These are phyloP conservation scores for Hirtodrosophila confusa DNA, from an alignment of 2,888 invertebrate genomes.

Conservation along the genomic window DNA sequence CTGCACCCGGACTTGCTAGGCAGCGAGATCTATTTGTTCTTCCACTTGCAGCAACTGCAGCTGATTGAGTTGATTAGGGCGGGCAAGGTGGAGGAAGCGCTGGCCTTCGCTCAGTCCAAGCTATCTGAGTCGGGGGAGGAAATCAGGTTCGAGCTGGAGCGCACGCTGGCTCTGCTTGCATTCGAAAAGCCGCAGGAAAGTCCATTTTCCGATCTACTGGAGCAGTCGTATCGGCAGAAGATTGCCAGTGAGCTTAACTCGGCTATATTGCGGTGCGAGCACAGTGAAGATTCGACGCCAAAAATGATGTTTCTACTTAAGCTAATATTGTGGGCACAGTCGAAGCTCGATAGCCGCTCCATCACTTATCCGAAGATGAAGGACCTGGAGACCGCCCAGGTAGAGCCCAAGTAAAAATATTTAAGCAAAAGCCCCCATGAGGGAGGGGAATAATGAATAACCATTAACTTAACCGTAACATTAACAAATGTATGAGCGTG, in stretches of 20 bases:
- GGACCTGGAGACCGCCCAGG: slow-evolving; percentile 93
- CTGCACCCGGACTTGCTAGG: slow-evolving; percentile 97
- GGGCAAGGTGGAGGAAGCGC: slow-evolving; percentile 92
- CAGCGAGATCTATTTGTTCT: slow-evolving; percentile 97
- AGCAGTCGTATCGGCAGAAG: slow-evolving; percentile 97
- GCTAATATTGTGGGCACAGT: slow-evolving; percentile 97
- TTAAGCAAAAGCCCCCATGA: background rate
- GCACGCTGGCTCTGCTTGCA: slow-evolving; percentile 96
- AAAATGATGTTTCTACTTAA: slow-evolving; percentile 95
- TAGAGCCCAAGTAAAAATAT: slow-evolving; percentile 85
- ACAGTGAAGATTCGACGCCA: slow-evolving; percentile 95
- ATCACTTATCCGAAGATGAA: slow-evolving; percentile 98
- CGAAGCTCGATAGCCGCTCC: slow-evolving; percentile 96
- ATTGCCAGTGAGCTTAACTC: slow-evolving; percentile 99
- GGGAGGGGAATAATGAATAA: slow-evolving; percentile 1
- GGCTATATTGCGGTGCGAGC: slow-evolving; percentile 97
- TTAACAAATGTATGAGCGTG: slow-evolving; percentile 10
- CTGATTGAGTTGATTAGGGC: slow-evolving; percentile 85
- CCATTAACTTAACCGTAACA: background rate
- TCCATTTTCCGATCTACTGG: slow-evolving; percentile 96
- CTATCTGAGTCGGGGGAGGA: slow-evolving; percentile 93
- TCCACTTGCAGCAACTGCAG: slow-evolving; percentile 90
- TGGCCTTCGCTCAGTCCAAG: slow-evolving; percentile 94
- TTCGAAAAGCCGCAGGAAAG: slow-evolving; percentile 98
- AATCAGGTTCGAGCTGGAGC: slow-evolving; percentile 91